Conservation (phyloP, 2,797 vertebrate species). For the Tadarida brasiliensis region DNA sequence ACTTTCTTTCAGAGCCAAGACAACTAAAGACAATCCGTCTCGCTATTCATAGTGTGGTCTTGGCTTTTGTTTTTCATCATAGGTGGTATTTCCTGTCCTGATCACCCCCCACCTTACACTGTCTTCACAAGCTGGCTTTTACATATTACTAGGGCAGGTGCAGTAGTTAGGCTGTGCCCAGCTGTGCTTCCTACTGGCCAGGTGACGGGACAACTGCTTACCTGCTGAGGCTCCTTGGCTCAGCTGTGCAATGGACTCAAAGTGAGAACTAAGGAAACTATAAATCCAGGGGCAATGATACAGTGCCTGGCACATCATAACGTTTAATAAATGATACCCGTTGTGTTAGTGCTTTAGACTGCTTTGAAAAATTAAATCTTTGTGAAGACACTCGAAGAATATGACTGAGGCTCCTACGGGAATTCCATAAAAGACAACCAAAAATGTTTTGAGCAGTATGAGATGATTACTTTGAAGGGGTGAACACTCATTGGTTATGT, state of each 20-base stretch:
- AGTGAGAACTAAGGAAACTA: neutral
- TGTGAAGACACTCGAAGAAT: neutral
- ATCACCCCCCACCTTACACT: neutral
- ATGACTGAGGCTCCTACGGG: neutral
- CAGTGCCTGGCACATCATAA: neutral
- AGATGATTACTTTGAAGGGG: neutral
- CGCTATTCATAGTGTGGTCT: neutral
- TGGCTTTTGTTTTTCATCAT: neutral
- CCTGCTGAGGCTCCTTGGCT: neutral
- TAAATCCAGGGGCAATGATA: neutral
- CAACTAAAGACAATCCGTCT: neutral
- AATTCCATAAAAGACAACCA: neutral
- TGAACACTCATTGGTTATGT: neutral
- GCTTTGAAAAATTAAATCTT: neutral
- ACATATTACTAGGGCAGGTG: neutral
- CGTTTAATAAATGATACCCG: neutral
- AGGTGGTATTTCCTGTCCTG: neutral
- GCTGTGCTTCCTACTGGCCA: neutral
- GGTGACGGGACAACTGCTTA: neutral
- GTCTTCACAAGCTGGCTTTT: neutral
- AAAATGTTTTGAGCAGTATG: neutral
- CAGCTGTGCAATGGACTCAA: neutral
- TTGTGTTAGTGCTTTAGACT: neutral
- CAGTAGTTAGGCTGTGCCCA: neutral
- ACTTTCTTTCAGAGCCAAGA: neutral